These are phyloP conservation scores for Drosophila buzzatii DNA, from an alignment of 2,888 invertebrate genomes.

Conservation along the genomic window DNA sequence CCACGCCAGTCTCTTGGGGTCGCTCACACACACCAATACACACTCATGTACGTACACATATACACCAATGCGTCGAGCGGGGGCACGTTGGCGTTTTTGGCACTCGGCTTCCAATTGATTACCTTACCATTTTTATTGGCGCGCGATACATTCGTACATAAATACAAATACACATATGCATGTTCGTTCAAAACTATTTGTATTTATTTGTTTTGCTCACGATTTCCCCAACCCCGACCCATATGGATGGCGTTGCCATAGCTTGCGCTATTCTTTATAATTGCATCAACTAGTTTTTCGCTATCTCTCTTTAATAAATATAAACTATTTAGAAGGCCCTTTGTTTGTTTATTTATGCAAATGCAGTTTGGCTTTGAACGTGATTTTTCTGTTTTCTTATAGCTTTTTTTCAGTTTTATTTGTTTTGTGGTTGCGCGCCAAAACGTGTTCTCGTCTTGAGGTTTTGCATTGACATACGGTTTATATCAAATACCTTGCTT, in stretches of 20 bases:
- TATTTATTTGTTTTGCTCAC: constrained; percentile 38
- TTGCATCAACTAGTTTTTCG: constrained; percentile 24
- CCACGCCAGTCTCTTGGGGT: constrained; percentile 30
- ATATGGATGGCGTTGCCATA: constrained; percentile 54
- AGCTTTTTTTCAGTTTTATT: background rate
- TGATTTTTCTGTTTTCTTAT: constrained; percentile 24
- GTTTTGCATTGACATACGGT: constrained; percentile 21
- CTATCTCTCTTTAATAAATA: background rate
- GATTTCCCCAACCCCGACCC: constrained; percentile 54
- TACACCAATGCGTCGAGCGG: constrained; percentile 28
- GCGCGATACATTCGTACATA: constrained; percentile 15
- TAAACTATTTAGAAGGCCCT: constrained; percentile 13
- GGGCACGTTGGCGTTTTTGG: constrained; percentile 58
- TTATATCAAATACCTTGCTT: constrained; percentile 29
- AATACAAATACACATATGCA: background rate
- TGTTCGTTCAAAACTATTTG: background rate
- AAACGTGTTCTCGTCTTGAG: constrained; percentile 35
- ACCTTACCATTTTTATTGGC: constrained; percentile 47
- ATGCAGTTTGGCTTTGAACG: constrained; percentile 36
- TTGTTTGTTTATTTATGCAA: constrained; percentile 46
- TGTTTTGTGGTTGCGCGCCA: constrained; percentile 30
- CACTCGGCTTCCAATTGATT: constrained; percentile 42
- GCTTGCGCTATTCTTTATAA: constrained; percentile 25
- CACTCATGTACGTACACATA: background rate
- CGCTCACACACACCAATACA: constrained; percentile 18